Base-by-base conservation (phyloP, 2,113 vertebrate species). In the Petroica traversi region DNA sequence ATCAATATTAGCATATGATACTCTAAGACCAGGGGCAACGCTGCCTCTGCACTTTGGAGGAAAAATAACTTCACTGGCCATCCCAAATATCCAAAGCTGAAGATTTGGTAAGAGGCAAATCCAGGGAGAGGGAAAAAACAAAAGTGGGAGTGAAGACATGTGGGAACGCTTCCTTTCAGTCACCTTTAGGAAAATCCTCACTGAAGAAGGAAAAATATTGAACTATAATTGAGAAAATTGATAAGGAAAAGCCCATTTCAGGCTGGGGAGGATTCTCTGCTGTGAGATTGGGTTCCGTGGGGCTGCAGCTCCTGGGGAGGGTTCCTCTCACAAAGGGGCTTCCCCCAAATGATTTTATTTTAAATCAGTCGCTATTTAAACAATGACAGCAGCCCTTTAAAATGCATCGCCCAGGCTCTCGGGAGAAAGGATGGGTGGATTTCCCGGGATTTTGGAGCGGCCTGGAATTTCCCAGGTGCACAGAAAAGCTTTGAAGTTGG, bases 401-500 rank as follows among this genome's bases (percentile, higher is more conserved):
- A 78, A 85, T 88, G 89, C 96, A 88, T 59, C 1, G 2, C 85
- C 63, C 5, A 33, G 82, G 87, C 85, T 79, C 69, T 66, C 54
- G 63, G 87, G 79, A 89, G 93, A 80, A 89, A 90, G 74, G 85
- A 62, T 14, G 22, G 52, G 85, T 23, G 79, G 93, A 55, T 81
- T 91, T 85, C 48, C 40, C 69, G 66, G 96, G 91, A 79, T 89
- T 79, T 87, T 23, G 83, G 86, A 72, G 61, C 73, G 26, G 14
- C 73, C 91, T 92, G 92, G 87, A 92, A 90, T 97, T 92, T 55
- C 95, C 66, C 85, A 96, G 96, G 95, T 94, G 95, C 86, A 43
- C 49, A 85, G 92, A 76, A 94, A 58, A 62, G 51, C 81, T 92
- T 97, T 91, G 92, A 93, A 91, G 95, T 75, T 71, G 15, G 5